These are phyloP conservation scores for Adelosebastes latens DNA, from an alignment of 2,797 vertebrate genomes.

Conservation along the genomic window DNA sequence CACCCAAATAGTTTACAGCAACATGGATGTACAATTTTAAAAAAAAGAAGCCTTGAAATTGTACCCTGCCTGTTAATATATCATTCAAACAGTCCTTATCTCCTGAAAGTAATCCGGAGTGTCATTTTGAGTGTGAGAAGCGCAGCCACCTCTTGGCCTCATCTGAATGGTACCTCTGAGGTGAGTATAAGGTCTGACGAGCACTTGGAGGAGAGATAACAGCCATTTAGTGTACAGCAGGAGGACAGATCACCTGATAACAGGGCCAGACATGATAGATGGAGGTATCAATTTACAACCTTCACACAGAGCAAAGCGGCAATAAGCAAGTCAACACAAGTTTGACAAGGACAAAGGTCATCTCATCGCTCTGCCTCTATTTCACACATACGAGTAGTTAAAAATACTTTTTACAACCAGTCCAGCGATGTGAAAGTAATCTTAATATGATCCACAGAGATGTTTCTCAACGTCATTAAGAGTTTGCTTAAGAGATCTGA, in stretches of 20 bases:
- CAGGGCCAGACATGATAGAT: constrained; percentile 63
- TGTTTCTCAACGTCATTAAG: constrained; percentile 5
- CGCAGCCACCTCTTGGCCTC: constrained; percentile 29
- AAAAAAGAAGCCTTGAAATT: background rate
- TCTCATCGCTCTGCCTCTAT: constrained; percentile 13
- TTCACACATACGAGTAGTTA: constrained; percentile 7
- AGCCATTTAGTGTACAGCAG: constrained; percentile 66
- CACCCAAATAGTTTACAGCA: constrained; percentile 14
- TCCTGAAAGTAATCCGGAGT: constrained; percentile 1
- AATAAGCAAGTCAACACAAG: constrained; percentile 71
- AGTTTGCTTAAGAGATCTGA: constrained; percentile 8
- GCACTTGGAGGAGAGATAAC: constrained; percentile 65
- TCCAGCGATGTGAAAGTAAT: constrained; percentile 7
- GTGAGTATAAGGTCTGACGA: constrained; percentile 52
- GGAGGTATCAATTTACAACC: constrained; percentile 75
- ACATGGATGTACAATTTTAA: background rate
- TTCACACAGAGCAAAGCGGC: constrained; percentile 58
- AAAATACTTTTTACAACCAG: background rate
- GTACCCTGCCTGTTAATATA: background rate
- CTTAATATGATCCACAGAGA: background rate
- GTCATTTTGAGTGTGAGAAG: constrained; percentile 13
- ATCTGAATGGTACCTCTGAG: constrained; percentile 43
- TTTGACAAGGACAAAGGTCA: constrained; percentile 58
- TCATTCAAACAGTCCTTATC: constrained; percentile 5
- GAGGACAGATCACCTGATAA: constrained; percentile 76